Percentiles rank a stretch among this genome's conserved stretches.
Conservation (phyloP, 2,113 vertebrate genomes). For the Monarcha castaneiventris region DNA sequence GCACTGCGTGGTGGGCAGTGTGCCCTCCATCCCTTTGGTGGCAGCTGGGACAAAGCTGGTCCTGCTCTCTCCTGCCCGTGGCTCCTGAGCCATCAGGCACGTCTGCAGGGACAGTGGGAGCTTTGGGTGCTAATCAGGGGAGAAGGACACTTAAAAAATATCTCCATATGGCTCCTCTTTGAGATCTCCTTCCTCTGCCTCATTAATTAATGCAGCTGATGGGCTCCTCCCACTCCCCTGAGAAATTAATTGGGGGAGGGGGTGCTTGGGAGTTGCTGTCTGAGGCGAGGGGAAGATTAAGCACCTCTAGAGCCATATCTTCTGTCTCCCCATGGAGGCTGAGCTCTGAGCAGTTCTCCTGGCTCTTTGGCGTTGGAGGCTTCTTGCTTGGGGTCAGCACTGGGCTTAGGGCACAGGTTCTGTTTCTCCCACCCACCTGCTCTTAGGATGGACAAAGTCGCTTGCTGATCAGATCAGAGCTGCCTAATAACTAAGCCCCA, state of each 20-base stretch:
- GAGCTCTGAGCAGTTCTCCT: neutral
- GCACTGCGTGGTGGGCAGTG: rapidly evolving
- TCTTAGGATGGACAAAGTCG: neutral
- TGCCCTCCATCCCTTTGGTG: neutral
- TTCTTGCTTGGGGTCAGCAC: neutral
- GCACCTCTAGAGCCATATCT: rapidly evolving
- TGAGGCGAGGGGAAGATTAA: neutral
- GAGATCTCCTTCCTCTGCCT: neutral
- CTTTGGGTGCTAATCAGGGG: neutral
- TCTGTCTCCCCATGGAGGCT: neutral
- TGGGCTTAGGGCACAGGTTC: neutral
- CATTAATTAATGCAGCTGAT: constrained; percentile 19
- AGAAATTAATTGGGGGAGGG: neutral
- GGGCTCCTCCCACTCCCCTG: neutral
- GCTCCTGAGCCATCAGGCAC: neutral
- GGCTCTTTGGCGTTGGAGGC: neutral
- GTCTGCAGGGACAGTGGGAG: neutral
- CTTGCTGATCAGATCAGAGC: constrained; percentile 7
- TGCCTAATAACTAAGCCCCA: neutral
- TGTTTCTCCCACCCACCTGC: neutral
- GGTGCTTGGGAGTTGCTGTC: neutral
- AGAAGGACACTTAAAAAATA: neutral
- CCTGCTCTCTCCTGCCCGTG: neutral
- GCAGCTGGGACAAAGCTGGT: neutral
- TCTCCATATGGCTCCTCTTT: constrained; percentile 1